A percentile compares a stretch with the other conserved stretches of the same genome.
phyloP scores from a whole-genome alignment of 1,140 invertebrate genomes.

The Drosophila gunungcola region DNA sequence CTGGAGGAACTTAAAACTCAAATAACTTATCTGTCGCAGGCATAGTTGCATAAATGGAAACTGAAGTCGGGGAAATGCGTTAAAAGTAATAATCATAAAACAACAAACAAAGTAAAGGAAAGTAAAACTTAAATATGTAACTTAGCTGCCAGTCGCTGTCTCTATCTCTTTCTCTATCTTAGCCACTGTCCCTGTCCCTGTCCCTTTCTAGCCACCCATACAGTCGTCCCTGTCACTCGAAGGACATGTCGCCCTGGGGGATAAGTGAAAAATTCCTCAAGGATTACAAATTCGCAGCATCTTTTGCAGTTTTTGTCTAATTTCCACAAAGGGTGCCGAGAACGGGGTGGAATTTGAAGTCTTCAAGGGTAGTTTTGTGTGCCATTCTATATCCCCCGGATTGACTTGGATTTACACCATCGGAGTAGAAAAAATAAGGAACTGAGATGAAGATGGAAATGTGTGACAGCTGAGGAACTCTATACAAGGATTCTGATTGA shows the following conservation, averaged over 20 bases:
- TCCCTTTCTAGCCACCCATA: neutral
- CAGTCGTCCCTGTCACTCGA: conserved; percentile 1
- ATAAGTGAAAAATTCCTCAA: conserved; percentile 79
- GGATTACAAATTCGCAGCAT: conserved; percentile 82
- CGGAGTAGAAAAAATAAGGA: conserved; percentile 16
- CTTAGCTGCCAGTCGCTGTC: conserved; percentile 35
- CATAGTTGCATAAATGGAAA: conserved; percentile 75
- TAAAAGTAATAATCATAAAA: conserved; percentile 52
- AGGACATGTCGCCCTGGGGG: conserved; percentile 53
- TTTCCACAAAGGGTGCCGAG: conserved; percentile 49
- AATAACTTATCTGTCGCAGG: conserved; percentile 72
- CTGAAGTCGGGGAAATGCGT: conserved; percentile 57
- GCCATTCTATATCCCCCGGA: conserved; percentile 60
- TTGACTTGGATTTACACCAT: conserved; percentile 77
- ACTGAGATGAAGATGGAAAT: conserved; percentile 41
- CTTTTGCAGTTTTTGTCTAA: conserved; percentile 76
- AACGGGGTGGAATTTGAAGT: conserved; percentile 44
- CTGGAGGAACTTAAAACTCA: conserved; percentile 46
- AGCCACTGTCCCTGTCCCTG: neutral
- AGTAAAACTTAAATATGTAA: conserved; percentile 80
- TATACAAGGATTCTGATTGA: conserved; percentile 53
- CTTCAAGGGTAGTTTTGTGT: conserved; percentile 38
- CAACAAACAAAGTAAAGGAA: conserved; percentile 52
- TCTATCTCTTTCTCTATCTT: neutral
- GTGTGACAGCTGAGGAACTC: conserved; percentile 58